phyloP scores from a whole-genome alignment of 2,888 invertebrate species.

The Caenorhabditis sp. region DNA sequence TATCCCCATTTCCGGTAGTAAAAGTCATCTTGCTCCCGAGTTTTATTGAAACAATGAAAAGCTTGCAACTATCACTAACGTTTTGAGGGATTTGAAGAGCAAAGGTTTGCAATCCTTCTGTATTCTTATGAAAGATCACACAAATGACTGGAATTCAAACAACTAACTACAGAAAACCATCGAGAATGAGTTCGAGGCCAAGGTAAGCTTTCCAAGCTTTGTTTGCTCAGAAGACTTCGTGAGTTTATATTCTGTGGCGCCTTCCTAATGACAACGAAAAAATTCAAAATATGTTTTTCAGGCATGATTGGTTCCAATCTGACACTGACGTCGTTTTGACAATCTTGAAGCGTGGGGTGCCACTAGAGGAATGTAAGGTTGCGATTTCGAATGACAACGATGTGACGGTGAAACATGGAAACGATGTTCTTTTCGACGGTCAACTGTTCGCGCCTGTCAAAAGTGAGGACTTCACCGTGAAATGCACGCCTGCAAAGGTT shows the following conservation, averaged over 20 bases:
- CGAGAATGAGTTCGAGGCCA: constrained; percentile 33
- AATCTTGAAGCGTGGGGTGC: constrained; percentile 87
- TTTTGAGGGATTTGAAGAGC: background rate
- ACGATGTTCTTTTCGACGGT: constrained; percentile 83
- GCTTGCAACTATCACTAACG: background rate
- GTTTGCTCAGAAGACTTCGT: background rate
- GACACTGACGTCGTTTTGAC: constrained; percentile 87
- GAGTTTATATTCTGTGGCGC: too few species aligned
- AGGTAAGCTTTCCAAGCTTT: constrained; percentile 16
- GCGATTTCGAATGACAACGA: constrained; percentile 79
- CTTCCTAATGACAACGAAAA: too few species aligned
- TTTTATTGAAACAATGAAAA: constrained; percentile 51
- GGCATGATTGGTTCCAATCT: constrained; percentile 79
- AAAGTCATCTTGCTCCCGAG: constrained; percentile 21
- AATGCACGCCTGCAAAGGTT: constrained; percentile 73
- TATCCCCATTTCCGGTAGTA: constrained; percentile 42
- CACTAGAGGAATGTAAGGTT: constrained; percentile 85
- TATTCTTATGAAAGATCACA: background rate
- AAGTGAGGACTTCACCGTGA: constrained; percentile 55
- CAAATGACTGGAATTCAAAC: background rate
- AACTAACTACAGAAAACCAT: background rate
- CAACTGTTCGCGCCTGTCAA: constrained; percentile 64
- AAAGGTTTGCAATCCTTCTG: background rate
- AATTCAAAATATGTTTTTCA: constrained; percentile 36
- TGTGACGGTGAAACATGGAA: constrained; percentile 86